Percentiles rank a stretch among this genome's conserved stretches.
These are phyloP conservation scores for Seira ritae DNA, from an alignment of 2,888 invertebrate species.

Conservation along the genomic window DNA sequence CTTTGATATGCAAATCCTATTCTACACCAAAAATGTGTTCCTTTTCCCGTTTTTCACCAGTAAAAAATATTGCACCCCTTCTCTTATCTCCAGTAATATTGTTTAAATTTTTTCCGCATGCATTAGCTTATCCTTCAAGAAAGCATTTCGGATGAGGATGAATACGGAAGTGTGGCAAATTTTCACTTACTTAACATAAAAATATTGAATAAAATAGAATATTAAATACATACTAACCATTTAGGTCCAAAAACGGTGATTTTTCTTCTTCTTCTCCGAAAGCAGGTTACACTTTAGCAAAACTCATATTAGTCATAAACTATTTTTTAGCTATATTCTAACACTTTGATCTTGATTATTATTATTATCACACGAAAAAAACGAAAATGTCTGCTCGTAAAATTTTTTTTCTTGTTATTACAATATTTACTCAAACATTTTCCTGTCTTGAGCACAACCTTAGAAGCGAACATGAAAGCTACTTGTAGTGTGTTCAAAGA, in stretches of 20 bases:
- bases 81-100: neutral
- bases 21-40: too few relatives aligned
- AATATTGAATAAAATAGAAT: neutral
- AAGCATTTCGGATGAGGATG: neutral
- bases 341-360: too few relatives aligned
- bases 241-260: neutral
- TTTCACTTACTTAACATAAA: neutral
- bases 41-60: neutral
- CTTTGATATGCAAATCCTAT: neutral
- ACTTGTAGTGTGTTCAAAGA: neutral
- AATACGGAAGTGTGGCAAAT: slow-evolving; percentile 5
- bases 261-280: slow-evolving; percentile 23
- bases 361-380: slow-evolving; percentile 56
- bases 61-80: slow-evolving; percentile 58
- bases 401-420: slow-evolving; percentile 23
- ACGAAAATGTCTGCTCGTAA: slow-evolving; percentile 52
- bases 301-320: too few relatives aligned
- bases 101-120: too few relatives aligned
- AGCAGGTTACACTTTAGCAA: too few relatives aligned
- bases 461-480: neutral
- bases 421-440: slow-evolving; percentile 29
- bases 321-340: too few relatives aligned
- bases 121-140: too few relatives aligned
- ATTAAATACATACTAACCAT: slow-evolving; percentile 9
- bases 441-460: neutral